Base-by-base conservation (phyloP, 1,140 invertebrate species). In the Heliconius nattereri region DNA sequence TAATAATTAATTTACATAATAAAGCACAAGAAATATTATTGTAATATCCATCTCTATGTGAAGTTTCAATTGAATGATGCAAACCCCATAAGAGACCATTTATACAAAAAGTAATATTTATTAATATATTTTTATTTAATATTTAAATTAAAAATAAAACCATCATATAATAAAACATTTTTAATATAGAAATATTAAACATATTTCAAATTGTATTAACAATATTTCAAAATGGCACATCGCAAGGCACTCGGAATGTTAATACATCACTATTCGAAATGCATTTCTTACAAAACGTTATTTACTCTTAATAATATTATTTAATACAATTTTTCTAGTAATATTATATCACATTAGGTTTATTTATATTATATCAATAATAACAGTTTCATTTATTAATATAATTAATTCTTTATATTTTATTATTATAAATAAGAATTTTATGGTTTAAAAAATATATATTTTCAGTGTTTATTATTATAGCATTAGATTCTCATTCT, bases 181-280 rank as follows among this genome's bases (percentile, higher is more conserved):
- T 35, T 78, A 73, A 57, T 78, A 52, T 57, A 23, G 49, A 52
- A 52, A 52, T 52, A 60, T 60, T 72, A 57, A 54, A 78, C 60
- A 73, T 78, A 78, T 78, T 73, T 57, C 26, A 73, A 60, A 29
- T 23, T 37, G 52, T 73, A 60, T 78, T 54, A 32, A 78, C 23
- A 78, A 78, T 32, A 73, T 73, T 78, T 73, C 29, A 73, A 76
- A 79, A 80, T 79, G 70, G 57, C 71, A 79, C 74, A 70, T 37
- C 40, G 49, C 72, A 81, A 83, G 82, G 81, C 81, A 80, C 73
- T 57, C 75, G 81, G 82, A 83, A 83, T 83, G 82, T 76, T 76
- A n/a, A 32, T 45, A 76, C 26, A 76, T 76, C 75, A 76, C 75
- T 71, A 70, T 76, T 72, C 5, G 35, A 78, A 78, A 72, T 72